Conservation (phyloP, 2,797 vertebrate genomes). For the Gymnocypris eckloni region DNA sequence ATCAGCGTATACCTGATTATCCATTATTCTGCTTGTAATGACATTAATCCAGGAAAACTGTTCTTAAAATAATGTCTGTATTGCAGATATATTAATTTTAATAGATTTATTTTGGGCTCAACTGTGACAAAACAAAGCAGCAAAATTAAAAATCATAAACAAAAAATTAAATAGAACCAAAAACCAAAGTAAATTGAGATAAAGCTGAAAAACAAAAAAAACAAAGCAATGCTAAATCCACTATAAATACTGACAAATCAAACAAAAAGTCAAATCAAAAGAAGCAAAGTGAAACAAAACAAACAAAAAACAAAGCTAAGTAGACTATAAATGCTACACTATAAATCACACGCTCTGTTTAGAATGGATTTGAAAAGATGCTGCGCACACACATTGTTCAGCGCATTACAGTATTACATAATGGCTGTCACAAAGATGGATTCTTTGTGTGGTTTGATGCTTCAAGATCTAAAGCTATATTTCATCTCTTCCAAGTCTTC, state of each 20-base stretch:
- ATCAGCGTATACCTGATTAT: constrained; percentile 6
- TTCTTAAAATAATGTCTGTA: background rate
- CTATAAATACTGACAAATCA: background rate
- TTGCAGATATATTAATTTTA: background rate
- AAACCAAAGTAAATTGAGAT: background rate
- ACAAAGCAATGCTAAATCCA: background rate
- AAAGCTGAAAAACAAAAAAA: background rate
- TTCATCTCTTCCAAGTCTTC: constrained; percentile 29
- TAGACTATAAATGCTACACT: background rate
- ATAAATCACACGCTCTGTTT: constrained; percentile 39
- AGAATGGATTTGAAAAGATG: constrained; percentile 41
- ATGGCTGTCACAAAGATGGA: constrained; percentile 38
- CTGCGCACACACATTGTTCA: constrained; percentile 23
- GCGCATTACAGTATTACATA: constrained; percentile 25
- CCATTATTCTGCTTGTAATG: too few relatives aligned
- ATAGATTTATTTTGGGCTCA: background rate
- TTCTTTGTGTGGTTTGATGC: constrained; percentile 39
- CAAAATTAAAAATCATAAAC: background rate
- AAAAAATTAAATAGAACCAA: background rate
- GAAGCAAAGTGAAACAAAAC: background rate
- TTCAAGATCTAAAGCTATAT: constrained; percentile 36
- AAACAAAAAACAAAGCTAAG: background rate
- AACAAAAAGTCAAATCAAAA: background rate
- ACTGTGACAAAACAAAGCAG: background rate
- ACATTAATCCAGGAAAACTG: background rate